Conservation (phyloP, 2,888 invertebrate species). For the Spilarctia lutea region DNA sequence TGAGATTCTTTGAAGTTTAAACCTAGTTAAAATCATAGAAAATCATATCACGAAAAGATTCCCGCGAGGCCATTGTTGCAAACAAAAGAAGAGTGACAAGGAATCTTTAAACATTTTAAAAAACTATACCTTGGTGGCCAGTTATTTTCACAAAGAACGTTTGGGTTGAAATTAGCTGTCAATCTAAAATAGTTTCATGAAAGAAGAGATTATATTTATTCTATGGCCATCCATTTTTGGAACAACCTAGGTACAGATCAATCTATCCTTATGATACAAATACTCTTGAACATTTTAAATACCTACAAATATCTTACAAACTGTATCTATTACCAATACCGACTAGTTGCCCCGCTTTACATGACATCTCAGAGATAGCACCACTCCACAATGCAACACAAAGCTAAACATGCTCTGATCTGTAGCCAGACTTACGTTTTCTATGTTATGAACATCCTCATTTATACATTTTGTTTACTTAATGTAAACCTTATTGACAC, state of each 20-base stretch:
- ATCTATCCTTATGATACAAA: background rate
- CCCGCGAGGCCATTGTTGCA: too few relatives aligned
- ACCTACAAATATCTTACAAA: conserved; percentile 18
- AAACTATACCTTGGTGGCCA: too few relatives aligned
- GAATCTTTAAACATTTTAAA: too few relatives aligned
- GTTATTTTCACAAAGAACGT: too few relatives aligned
- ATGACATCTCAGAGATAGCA: conserved; percentile 28
- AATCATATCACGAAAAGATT: too few relatives aligned
- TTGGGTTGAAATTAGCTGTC: too few relatives aligned
- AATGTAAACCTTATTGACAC: conserved; percentile 36
- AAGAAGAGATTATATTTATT: too few relatives aligned
- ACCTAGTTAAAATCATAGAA: too few relatives aligned
- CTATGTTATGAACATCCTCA: conserved; percentile 48
- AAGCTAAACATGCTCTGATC: conserved; percentile 53
- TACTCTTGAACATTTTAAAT: background rate
- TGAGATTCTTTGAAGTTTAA: too few relatives aligned
- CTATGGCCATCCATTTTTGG: too few relatives aligned
- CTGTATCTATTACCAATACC: conserved; percentile 32
- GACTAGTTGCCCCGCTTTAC: conserved; percentile 38
- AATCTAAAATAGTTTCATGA: too few relatives aligned
- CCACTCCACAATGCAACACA: conserved; percentile 44
- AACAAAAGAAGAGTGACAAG: too few relatives aligned
- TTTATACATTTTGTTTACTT: conserved; percentile 28
- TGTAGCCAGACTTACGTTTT: conserved; percentile 46
- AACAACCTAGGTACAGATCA: background rate